These are phyloP conservation scores for Athetis lepigone DNA, from an alignment of 2,888 invertebrate species.

Conservation along the genomic window DNA sequence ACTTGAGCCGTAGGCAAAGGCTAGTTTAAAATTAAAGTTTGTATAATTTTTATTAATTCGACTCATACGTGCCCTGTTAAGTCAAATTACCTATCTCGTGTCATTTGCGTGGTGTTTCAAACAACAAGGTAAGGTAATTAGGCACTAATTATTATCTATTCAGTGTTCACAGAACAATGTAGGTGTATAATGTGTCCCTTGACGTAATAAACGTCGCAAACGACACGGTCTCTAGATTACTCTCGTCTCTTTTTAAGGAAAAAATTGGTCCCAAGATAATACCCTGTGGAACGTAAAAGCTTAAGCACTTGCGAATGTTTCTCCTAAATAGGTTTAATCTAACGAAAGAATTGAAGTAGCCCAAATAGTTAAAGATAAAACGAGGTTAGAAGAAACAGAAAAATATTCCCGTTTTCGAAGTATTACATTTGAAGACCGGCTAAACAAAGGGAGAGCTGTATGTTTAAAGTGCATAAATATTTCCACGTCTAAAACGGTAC, in stretches of 20 bases:
- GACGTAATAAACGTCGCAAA: constrained; percentile 29
- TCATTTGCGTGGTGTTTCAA: constrained; percentile 9
- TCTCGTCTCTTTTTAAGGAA: constrained; percentile 41
- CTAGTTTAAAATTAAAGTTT: no score
- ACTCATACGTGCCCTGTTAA: neutral
- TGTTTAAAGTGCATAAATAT: constrained; percentile 58
- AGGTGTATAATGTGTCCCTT: constrained; percentile 42
- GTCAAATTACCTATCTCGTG: neutral
- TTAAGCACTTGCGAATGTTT: constrained; percentile 16
- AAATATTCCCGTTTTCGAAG: constrained; percentile 36
- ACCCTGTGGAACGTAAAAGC: constrained; percentile 43
- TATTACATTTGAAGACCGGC: constrained; percentile 36
- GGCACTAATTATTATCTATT: constrained; percentile 40
- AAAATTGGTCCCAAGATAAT: constrained; percentile 56
- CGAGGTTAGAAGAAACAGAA: constrained; percentile 16
- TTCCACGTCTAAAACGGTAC: constrained; percentile 47
- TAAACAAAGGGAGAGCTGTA: constrained; percentile 53
- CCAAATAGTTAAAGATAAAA: constrained; percentile 6
- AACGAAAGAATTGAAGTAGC: neutral
- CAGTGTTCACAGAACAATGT: constrained; percentile 7
- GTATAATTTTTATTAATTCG: neutral
- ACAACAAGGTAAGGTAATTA: constrained; percentile 21
- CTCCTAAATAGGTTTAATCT: constrained; percentile 6
- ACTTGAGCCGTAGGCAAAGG: no score
- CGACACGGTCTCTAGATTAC: constrained; percentile 37